Conservation (phyloP, 92 coral and sea anemone species). For the Porites cylindrica region DNA sequence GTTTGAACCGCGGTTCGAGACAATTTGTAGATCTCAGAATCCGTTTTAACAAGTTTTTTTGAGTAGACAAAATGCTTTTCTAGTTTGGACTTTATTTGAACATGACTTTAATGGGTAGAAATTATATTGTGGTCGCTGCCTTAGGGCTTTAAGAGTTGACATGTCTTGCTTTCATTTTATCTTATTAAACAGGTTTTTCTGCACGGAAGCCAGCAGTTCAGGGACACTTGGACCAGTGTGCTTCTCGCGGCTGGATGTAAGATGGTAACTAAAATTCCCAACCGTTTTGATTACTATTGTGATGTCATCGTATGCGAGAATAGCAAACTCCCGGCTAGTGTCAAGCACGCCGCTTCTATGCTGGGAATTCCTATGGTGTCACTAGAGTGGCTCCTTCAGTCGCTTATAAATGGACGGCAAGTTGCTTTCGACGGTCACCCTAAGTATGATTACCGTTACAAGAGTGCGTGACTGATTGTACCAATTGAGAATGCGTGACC, state of each 20-base stretch:
- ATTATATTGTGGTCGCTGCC: too few species aligned
- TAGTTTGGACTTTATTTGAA: too few species aligned
- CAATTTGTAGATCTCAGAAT: too few species aligned
- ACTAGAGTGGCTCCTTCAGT: constrained; percentile 93
- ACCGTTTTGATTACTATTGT: constrained; percentile 79
- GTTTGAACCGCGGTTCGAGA: too few species aligned
- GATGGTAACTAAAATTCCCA: constrained; percentile 88
- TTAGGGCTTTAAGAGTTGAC: too few species aligned
- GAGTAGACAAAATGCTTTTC: too few species aligned
- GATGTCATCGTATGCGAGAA: constrained; percentile 81
- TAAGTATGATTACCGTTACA: constrained; percentile 67
- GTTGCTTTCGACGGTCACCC: constrained; percentile 85
- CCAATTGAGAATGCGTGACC: constrained; percentile 9
- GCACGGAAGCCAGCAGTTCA: constrained; percentile 78
- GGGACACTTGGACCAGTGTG: constrained; percentile 87
- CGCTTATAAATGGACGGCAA: constrained; percentile 84
- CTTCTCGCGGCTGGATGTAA: constrained; percentile 84
- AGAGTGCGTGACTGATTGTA: constrained; percentile 12
- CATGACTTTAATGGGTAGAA: too few species aligned
- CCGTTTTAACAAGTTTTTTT: too few species aligned
- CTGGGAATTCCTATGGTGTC: constrained; percentile 87
- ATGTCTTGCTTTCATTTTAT: background rate
- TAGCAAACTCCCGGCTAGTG: constrained; percentile 73
- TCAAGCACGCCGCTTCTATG: constrained; percentile 66
- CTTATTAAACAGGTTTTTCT: constrained; percentile 71